Percentiles rank a stretch among this genome's conserved stretches.
These are phyloP conservation scores for Euthynnus affinis DNA, from an alignment of 2,797 vertebrate species.

Conservation along the genomic window DNA sequence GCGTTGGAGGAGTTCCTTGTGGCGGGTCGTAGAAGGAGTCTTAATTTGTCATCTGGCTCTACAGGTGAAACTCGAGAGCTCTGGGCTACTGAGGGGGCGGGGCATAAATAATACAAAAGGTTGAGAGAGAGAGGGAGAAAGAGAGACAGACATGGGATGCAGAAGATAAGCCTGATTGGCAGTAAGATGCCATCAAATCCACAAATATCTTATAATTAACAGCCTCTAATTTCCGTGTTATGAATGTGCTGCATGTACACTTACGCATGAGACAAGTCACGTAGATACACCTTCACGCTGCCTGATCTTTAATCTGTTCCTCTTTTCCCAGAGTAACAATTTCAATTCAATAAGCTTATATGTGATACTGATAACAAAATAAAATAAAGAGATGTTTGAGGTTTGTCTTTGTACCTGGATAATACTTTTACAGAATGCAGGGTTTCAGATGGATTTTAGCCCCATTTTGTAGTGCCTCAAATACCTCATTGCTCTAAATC, in stretches of 20 bases:
- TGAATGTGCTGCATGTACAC: background rate
- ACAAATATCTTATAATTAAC: slow-evolving; percentile 22
- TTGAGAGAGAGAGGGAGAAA: slow-evolving; percentile 54
- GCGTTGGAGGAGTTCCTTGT: slow-evolving; percentile 71
- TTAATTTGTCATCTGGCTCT: slow-evolving; percentile 87
- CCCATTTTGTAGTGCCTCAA: too few relatives aligned
- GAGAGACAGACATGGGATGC: slow-evolving; percentile 48
- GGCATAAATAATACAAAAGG: slow-evolving; percentile 85
- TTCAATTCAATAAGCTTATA: too few relatives aligned
- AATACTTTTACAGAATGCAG: too few relatives aligned
- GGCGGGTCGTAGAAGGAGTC: slow-evolving; percentile 80
- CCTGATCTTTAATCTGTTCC: slow-evolving; percentile 26
- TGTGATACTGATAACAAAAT: too few relatives aligned
- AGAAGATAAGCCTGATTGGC: slow-evolving; percentile 54
- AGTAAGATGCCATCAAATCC: slow-evolving; percentile 42
- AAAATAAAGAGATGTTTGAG: too few relatives aligned
- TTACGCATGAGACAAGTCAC: slow-evolving; percentile 1
- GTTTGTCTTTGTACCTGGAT: too few relatives aligned
- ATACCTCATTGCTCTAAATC: too few relatives aligned
- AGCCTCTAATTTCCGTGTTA: slow-evolving; percentile 12
- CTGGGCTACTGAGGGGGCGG: slow-evolving; percentile 76
- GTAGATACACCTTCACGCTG: background rate
- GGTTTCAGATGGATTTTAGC: too few relatives aligned
- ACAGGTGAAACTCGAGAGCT: slow-evolving; percentile 82
- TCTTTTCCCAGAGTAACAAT: slow-evolving; percentile 16